Evolutionary conservation across 2,113 vertebrate species (phyloP), one percentile per base, ranked within the genome.

Genomic region (Dicentrarchus labrax): DNA sequence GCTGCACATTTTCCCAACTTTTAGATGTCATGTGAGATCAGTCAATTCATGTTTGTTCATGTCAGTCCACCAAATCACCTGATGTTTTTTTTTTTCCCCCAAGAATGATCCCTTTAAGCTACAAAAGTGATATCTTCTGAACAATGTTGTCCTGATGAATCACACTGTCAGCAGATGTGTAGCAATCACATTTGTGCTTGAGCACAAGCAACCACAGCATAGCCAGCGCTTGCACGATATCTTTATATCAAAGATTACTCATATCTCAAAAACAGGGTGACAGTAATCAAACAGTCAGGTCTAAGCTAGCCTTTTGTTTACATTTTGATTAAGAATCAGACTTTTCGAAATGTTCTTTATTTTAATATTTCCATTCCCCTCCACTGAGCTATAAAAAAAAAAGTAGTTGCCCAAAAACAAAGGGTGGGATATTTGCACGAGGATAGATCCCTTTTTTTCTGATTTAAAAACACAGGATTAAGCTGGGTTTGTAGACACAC

Each of bases 391-490:
- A 64, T n/a, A 82, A 77, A 83, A 72, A 60, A 30, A 0, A 65
- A 11, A 59, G 16, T 3, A 22, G 41, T n/a, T 22, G 1, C 22
- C 15, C 10, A 36, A 80, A 73, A 73, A 45, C 5, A 17, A 60
- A 3, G 30, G 6, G 41, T 48, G 9, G 12, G 9, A 66, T 74
- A 70, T 72, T 62, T 79, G 12, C 30, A 78, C 13, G 13, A 41
- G 11, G 11, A 73, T 9, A 64, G 38, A 82, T 0, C 19, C 17
- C 2, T 19, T 57, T 78, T 78, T 65, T 57, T 2, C 17, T 17
- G 10, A 19, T 50, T 71, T 67, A 39, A 54, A 84, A 68, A 80
- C 30, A 30, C 12, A 86, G 56, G 62, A 84, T 91, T 83, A 78
- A 11, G 10, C 6, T 0, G 13, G 24, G 8, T 81, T 81, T 74